Evolutionary conservation across 2,797 vertebrate genomes (phyloP), one percentile per base, ranked within the genome.

Genomic region (Parauchenoglanis ngamensis): DNA sequence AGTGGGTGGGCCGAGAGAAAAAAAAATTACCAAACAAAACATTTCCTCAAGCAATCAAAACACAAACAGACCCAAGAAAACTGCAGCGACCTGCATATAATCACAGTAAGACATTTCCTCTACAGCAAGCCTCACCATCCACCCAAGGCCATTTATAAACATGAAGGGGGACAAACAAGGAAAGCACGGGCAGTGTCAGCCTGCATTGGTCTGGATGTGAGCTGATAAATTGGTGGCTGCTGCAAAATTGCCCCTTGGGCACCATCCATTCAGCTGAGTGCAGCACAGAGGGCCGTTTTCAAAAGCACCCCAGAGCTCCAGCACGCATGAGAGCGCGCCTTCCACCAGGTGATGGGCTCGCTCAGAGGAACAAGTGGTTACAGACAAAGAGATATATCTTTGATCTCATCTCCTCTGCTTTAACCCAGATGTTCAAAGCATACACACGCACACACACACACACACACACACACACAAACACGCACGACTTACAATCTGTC

Each of bases 1-100:
- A 77, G 79, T 87, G 88, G 90, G 83, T 87, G 89, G 87, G 75
- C 78, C 84, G 84, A 46, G 57, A 17, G 7, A 87, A 89, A 89
- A 91, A 88, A 89, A 89, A 92, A 91, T 90, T 72, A 91, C 93
- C 90, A 95, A 92, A 94, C 92, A 93, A 92, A 96, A 95, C 91
- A 94, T 95, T 95, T 94, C 93, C 93, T 92, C 90, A 93, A 95
- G 92, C 92, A 95, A 95, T 94, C 93, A 93, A 92, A 95, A 94
- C 91, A 92, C 92, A 94, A 95, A 94, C 92, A 93, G 92, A 94
- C 92, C 92, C 90, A 90, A 91, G 89, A 86, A 93, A 93, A 93
- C 90, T 85, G 57, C 92, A 90, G 85, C 76, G 87, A 91, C 88
- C 94, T 94, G 92, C 61, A 81, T 46, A 90, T 86, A 92, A 94